Base-by-base conservation (phyloP, 2,888 invertebrate species). In the Syrista parreyssii region DNA sequence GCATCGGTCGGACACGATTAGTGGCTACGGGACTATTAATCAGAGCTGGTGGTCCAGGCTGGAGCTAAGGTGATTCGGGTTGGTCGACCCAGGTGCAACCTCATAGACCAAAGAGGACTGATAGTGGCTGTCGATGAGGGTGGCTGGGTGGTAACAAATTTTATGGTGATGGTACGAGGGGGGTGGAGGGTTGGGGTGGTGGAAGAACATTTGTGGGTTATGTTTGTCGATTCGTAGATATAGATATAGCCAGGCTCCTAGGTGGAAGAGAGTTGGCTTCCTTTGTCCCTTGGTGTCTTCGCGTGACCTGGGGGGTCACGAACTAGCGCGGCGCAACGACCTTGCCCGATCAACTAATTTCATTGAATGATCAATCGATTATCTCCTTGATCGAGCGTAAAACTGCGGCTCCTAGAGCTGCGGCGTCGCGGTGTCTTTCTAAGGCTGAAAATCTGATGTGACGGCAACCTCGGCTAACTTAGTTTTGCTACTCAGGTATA, bases 321-420 rank as follows among this genome's bases (percentile, higher is more conserved):
- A 32, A 23, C 74, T 74, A 35, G n/a, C 74, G 74, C 74, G 23
- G 33, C 36, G 23, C 34, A 31, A 33, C 71, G 32, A 71, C 71
- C 71, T 71, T 33, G 71, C 31, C 79, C 85, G 82, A 84, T 82
- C 83, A 79, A 82, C 79, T 82, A 86, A 86, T 86, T 84, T 82
- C 81, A 83, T 81, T 83, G 83, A 87, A 87, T 84, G 83, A 83
- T 84, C 87, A 88, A 90, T 90, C 89, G 86, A 90, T 90, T 90
- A 90, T 90, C 87, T 85, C 82, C 88, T 88, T 82, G 87, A 82
- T 80, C 84, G 80, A 90, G 90, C 88, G 84, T 86, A 83, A 90
- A 87, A 75, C 79, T 79, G 55, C 78, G 75, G 71, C 74, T 74
- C 36, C 74, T 74, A 11, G 74, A 74, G 33, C 23, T 6, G 6